phyloP scores from a whole-genome alignment of 2,113 vertebrate species.

The Sclerurus mexicanus region DNA sequence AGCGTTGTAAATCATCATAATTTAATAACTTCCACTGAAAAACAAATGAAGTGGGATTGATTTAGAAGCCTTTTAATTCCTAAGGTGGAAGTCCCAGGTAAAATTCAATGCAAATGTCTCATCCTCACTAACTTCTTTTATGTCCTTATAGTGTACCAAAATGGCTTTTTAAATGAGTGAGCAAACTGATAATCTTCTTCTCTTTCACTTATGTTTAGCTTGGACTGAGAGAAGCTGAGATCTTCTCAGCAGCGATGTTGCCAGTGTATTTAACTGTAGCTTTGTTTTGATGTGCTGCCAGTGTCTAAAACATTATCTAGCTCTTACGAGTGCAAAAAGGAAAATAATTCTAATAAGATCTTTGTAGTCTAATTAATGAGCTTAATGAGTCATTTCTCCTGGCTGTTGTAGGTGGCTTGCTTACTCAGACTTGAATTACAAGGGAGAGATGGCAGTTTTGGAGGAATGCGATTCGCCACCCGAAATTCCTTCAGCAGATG shows the following conservation, averaged over 20 bases:
- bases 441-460: conserved; percentile 77
- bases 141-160: not conserved
- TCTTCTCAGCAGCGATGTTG: not conserved
- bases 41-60: not conserved
- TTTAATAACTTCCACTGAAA: not conserved
- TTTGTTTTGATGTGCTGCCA: not conserved
- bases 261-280: not conserved
- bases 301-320: not conserved
- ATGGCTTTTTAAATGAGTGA: not conserved
- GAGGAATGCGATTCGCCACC: conserved; percentile 67
- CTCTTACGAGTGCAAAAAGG: not conserved
- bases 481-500: conserved; percentile 70
- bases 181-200: not conserved
- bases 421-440: conserved; percentile 80
- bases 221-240: not conserved
- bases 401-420: conserved; percentile 81
- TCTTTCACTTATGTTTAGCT: not conserved
- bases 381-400: conserved; percentile 30
- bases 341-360: not conserved
- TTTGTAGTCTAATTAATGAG: not conserved
- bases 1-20: not conserved
- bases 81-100: not conserved
- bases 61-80: not conserved
- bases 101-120: not conserved
- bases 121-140: not conserved